phyloP scores from a whole-genome alignment of 2,797 vertebrate genomes.

The Myotis daubentonii region DNA sequence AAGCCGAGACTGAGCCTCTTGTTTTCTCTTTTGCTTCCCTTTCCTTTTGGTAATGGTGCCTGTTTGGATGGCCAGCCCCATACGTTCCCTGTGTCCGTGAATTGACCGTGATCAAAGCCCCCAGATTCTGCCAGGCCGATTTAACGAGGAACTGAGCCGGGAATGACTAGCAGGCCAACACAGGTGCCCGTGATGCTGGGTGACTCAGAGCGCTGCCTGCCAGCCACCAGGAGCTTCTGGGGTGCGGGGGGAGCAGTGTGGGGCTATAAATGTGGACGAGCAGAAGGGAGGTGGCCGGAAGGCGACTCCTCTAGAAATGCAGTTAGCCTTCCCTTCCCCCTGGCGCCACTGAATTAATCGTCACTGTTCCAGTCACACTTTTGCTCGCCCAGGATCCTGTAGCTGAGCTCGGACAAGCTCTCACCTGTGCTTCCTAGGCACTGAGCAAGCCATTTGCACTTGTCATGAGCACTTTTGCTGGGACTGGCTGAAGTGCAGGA shows the following conservation, averaged over 20 bases:
- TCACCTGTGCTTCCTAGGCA: conserved; percentile 7
- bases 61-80: not conserved
- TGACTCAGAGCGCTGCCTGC: not conserved
- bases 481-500: not conserved
- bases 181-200: not conserved
- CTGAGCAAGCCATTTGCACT: conserved; percentile 72
- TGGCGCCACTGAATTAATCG: not conserved
- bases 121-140: not conserved
- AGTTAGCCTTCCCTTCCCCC: conserved; percentile 39
- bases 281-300: not conserved
- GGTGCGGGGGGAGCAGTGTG: not conserved
- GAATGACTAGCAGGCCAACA: not conserved
- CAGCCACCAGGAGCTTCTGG: not conserved
- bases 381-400: not conserved
- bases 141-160: not conserved
- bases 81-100: not conserved
- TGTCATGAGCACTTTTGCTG: conserved; percentile 57
- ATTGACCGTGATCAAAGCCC: not conserved
- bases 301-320: not conserved
- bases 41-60: not conserved
- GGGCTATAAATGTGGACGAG: not conserved
- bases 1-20: not conserved
- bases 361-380: conserved; percentile 48
- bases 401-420: conserved; percentile 27
- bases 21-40: not conserved